phyloP scores from a whole-genome alignment of 2,797 vertebrate genomes.

The Takifugu rubripes region DNA sequence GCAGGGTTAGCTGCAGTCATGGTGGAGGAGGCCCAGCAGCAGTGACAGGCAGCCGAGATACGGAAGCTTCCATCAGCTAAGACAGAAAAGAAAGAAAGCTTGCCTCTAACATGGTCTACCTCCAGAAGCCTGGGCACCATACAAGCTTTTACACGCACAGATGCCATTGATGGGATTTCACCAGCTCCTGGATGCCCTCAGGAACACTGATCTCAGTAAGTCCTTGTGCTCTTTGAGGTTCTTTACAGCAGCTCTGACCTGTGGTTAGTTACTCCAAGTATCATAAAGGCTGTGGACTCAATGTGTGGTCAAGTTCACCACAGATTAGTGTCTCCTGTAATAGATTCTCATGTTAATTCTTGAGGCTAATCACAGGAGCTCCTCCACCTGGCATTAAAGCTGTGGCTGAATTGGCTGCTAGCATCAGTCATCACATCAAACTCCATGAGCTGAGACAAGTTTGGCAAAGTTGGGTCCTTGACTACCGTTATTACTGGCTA shows the following conservation, averaged over 20 bases:
- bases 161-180: constrained; percentile 15
- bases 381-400: constrained; percentile 49
- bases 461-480: constrained; percentile 21
- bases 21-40: too few relatives aligned
- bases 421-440: constrained; percentile 39
- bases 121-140: constrained; percentile 17
- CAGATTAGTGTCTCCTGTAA: constrained; percentile 71
- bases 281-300: constrained; percentile 41
- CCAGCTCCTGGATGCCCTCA: constrained; percentile 11
- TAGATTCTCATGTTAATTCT: constrained; percentile 65
- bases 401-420: constrained; percentile 46
- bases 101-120: constrained; percentile 8
- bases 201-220: constrained; percentile 24
- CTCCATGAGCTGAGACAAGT: constrained; percentile 31
- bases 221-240: constrained; percentile 12
- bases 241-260: constrained; percentile 51
- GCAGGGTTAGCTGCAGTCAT: too few relatives aligned
- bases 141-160: constrained; percentile 29
- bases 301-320: constrained; percentile 64
- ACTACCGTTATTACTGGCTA: constrained; percentile 10
- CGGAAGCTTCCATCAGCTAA: constrained; percentile 33
- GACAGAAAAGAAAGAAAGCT: not conserved
- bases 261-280: constrained; percentile 55
- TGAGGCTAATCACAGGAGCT: constrained; percentile 54
- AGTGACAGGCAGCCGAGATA: too few relatives aligned